Base-by-base conservation (phyloP, 1,140 invertebrate genomes). In the Trissolcus basalis region DNA sequence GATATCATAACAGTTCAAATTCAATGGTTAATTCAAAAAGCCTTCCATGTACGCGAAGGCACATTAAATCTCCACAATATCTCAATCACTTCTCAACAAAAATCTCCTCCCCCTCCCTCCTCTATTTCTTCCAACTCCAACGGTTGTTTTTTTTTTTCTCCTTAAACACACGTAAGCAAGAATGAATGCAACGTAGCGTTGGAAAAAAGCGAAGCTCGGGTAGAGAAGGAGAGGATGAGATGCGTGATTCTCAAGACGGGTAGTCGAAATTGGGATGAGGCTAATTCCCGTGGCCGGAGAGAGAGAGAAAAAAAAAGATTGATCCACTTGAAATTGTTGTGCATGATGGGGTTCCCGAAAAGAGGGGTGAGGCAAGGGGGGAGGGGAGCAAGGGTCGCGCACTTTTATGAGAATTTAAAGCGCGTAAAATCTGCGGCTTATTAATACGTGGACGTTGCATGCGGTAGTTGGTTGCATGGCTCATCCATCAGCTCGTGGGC, bases 351-450 rank as follows among this genome's bases (percentile, higher is more conserved):
- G 19, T 27, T 27, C n/a, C n/a, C n/a, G 19, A 27, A 6, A 27
- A 27, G 19, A 6, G 19, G 6, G 19, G 2, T 27, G 19, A 1
- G 19, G 6, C 1, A 27, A 69, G 35, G 44, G 54, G 60, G 61
- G 81, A 78, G 80, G 81, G 78, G 81, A 82, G 71, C 74, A 49
- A 74, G 27, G 48, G 49, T 60, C 58, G 48, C 45, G 14, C 16
- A 15, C 35, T 60, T 80, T 82, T 80, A 81, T 80, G 79, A 45
- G 78, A 80, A 70, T 71, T 81, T 81, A 83, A 85, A 83, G 81
- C 77, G 81, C 84, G 86, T 86, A 78, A 88, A 87, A 85, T 87
- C 77, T 85, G 70, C 44, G 72, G 69, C 54, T 81, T 81, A 85
- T 87, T 87, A 86, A 85, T 85, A 78, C 79, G 71, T 74, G 41